Evolutionary conservation across 1,140 invertebrate genomes (phyloP), one percentile per base, ranked within the genome.

Genomic region (Hyles vespertilio): DNA sequence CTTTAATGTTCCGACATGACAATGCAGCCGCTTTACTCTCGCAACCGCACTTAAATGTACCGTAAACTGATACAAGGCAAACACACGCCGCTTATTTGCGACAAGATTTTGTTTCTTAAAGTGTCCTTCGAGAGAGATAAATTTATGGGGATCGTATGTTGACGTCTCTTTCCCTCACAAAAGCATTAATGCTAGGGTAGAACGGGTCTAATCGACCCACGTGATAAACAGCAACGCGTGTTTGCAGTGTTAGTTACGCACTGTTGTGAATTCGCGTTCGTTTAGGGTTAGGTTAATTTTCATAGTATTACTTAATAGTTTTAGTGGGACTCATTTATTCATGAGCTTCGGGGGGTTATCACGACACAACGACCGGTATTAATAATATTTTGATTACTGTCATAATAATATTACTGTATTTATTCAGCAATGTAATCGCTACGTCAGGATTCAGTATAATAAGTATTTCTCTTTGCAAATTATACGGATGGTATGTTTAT

Each of bases 171-270:
- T 62, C 51, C n/a, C n/a, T 11, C 46, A n/a, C 46, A 4, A 47
- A 4, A 10, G 47, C 44, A 32, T 54, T 64, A 51, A 55, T 55
- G 64, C 60, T 69, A 77, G 75, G 77, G 80, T 73, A 69, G 65
- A 73, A 58, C 58, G 63, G 63, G 63, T 68, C 65, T 63, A 75
- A 77, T 77, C 69, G 69, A 72, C 70, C 67, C 69, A 59, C 53
- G 63, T 69, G 79, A 74, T 84, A 81, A 83, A 84, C 65, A 77
- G 71, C 72, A 70, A 65, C 70, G 79, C 77, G 80, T 78, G 80
- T 69, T 70, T 70, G 65, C 69, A 70, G 80, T 67, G 67, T 81
- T 83, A 77, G 80, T 79, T 75, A 79, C 79, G 78, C 71, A 36
- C 58, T 65, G 70, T 75, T 80, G 84, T 82, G 78, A 84, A 83